Base-by-base conservation (phyloP, 2,797 vertebrate species). In the Melanotaenia trifasciata region DNA sequence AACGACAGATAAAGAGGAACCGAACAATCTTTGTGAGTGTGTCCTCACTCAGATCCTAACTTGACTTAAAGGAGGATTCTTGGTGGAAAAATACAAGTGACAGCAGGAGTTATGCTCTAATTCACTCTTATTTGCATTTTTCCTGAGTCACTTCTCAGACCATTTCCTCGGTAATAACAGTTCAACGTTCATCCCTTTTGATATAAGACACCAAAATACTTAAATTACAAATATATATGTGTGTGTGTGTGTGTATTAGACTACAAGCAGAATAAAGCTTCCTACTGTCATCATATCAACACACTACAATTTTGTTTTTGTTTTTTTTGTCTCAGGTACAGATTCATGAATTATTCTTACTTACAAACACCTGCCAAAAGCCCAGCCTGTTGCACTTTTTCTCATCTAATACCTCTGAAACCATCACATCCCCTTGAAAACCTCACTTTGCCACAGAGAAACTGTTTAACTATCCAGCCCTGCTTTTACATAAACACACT, bases 121-220 rank as follows among this genome's bases (percentile, higher is more conserved):
- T 81, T 80, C 81, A 51, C n/a, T 20, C 58, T 33, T 33, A 77
- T 76, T 66, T 58, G 57, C 72, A 74, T 80, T 64, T 72, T 43
- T 47, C 62, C 58, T 30, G 11, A 61, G 59, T 53, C 59, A 56
- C 66, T 79, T 64, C 35, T 47, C 18, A 47, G 16, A 64, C 64
- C 67, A 35, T 28, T 32, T 71, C 63, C 47, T 50, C 24, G 53
- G 47, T 67, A 81, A 76, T 78, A 70, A 78, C 0, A 68, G 58
- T 63, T 75, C 22, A 61, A 73, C 68, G 76, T 53, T 65, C 59
- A 63, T 74, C 24, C 33, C 38, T 18, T 69, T 67, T 76, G 3
- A n/a, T 64, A 58, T 63, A 9, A 43, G 71, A 72, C 20, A 47
- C 20, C 20, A 47, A 47, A 47, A n/a, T 6, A 14, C 38, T 40